Evolutionary conservation across 92 coral and sea anemone species (phyloP).

Genomic region (Epizoanthus rinbou): DNA sequence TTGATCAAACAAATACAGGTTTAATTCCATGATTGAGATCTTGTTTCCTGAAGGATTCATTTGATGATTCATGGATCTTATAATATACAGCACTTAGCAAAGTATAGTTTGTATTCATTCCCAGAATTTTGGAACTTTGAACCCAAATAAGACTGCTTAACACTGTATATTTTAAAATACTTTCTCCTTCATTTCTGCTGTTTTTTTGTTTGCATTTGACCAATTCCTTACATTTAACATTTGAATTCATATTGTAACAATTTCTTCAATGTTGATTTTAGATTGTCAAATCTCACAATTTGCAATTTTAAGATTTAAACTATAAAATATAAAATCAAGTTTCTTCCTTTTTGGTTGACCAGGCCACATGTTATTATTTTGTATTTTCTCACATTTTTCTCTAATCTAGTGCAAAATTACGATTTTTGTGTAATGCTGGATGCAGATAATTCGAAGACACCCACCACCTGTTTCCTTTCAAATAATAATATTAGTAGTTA

Average conservation of each 20-base stretch:
- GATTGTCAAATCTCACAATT: slow-evolving; percentile 11
- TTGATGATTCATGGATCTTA: neutral
- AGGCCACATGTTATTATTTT: neutral
- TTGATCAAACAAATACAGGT: slow-evolving; percentile 37
- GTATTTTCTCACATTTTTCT: neutral
- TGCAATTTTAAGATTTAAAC: slow-evolving; percentile 1
- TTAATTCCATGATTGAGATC: neutral
- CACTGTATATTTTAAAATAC: too few relatives aligned
- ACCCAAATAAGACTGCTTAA: too few relatives aligned
- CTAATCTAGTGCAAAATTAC: neutral
- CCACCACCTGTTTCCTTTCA: slow-evolving; percentile 5
- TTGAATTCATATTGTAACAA: neutral
- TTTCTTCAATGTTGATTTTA: slow-evolving; percentile 5
- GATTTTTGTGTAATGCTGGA: neutral
- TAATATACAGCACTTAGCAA: neutral
- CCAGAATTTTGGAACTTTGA: too few relatives aligned
- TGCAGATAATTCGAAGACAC: neutral
- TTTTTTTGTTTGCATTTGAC: too few relatives aligned
- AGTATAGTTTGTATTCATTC: neutral
- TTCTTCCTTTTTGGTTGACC: neutral
- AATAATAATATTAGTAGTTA: neutral
- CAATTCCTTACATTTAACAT: too few relatives aligned
- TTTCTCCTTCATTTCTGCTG: too few relatives aligned
- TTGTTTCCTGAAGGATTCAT: slow-evolving; percentile 10
- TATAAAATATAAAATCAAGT: neutral